These are phyloP conservation scores for Malurus cyaneus DNA, from an alignment of 2,113 vertebrate species.

Conservation along the genomic window DNA sequence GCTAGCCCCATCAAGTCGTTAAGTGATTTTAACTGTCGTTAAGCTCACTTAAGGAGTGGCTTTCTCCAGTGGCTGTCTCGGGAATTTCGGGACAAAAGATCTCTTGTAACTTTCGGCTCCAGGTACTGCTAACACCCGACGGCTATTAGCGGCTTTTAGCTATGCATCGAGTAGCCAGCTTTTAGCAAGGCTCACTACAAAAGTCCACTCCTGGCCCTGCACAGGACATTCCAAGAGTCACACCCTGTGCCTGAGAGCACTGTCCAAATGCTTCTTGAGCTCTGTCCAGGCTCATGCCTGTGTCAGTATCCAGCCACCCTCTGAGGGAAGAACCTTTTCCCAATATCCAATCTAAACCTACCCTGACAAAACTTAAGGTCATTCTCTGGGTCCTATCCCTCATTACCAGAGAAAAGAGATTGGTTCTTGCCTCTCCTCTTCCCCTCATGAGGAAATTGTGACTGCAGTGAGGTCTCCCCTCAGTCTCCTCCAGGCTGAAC, in stretches of 20 bases:
- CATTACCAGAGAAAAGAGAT: background rate
- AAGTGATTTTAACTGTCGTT: no score
- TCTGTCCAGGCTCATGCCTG: background rate
- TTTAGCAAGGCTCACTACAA: no score
- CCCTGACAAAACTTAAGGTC: background rate
- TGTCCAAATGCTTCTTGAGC: accelerated
- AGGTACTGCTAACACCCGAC: no score
- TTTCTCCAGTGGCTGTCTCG: no score
- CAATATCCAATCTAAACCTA: background rate
- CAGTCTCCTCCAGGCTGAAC: background rate
- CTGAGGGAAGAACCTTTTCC: background rate
- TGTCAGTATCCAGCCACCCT: background rate
- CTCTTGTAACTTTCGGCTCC: no score
- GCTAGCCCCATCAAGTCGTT: no score
- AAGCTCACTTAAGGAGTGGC: no score
- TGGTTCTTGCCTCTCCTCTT: background rate
- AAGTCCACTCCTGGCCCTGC: background rate
- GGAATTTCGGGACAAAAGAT: no score
- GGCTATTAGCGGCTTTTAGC: no score
- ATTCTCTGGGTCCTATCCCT: background rate
- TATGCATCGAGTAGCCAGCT: no score
- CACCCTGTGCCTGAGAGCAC: background rate
- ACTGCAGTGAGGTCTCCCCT: background rate
- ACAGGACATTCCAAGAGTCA: background rate
- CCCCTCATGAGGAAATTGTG: background rate